Base-by-base conservation (phyloP, 2,888 invertebrate species). In the Antheraea assamensis region DNA sequence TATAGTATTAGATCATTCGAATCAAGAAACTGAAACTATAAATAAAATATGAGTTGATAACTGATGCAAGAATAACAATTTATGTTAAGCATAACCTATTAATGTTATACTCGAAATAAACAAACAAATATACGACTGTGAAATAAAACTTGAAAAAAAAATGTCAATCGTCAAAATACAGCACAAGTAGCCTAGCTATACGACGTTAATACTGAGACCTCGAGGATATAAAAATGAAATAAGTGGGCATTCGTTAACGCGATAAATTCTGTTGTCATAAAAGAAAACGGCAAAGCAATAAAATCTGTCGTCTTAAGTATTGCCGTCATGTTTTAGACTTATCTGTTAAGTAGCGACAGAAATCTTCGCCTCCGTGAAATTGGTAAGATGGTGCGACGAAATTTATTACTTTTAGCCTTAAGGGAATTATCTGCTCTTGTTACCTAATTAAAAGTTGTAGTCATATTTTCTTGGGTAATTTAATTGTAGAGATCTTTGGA, bases 261-360 rank as follows among this genome's bases (percentile, higher is more conserved):
- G 80, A 90, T 90, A 90, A 89, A 90, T 90, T 85, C 84, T 81
- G 77, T 81, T 86, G 89, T 88, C 87, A 88, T 89, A 90, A 90
- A 90, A 90, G 83, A 87, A 85, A 89, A 85, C 85, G 88, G 83
- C 78, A 82, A 83, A 84, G 89, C 85, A 89, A 90, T 91, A 90
- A 91, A 90, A 90, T 89, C 86, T 90, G 89, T 88, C 89, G 85
- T 86, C 86, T 83, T 84, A 87, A 87, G 88, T 88, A 89, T 88
- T 87, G 82, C 81, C 85, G 80, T 85, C 88, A 84, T 87, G 86
- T 88, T 89, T 88, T 84, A 85, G 84, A 82, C 87, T 90, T 90
- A 89, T 88, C 89, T 86, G 80, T 80, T 86, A 88, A 86, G 83
- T 84, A 81, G 79, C 80, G 86, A 85, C 85, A 81, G 82, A 82